phyloP scores from a whole-genome alignment of 2,113 vertebrate genomes.

The Phodopus roborovskii region DNA sequence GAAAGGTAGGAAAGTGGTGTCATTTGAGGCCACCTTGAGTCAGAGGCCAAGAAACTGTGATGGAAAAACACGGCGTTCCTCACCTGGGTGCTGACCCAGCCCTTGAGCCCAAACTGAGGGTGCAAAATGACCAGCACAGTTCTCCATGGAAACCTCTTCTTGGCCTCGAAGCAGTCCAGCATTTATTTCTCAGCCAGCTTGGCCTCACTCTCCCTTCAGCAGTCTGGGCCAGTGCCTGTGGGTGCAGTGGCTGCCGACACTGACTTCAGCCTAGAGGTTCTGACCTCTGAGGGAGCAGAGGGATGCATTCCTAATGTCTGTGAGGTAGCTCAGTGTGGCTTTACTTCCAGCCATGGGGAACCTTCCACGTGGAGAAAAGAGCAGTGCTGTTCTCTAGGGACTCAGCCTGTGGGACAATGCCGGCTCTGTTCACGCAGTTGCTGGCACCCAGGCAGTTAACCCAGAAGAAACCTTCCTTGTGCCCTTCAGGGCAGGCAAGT shows the following conservation, averaged over 20 bases:
- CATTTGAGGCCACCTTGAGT: constrained; percentile 8
- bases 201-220: no score
- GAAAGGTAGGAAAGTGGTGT: constrained; percentile 57
- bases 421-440: constrained; percentile 70
- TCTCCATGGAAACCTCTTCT: not conserved
- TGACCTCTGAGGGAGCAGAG: not conserved
- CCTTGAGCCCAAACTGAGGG: not conserved
- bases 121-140: not conserved
- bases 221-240: not conserved
- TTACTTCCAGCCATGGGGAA: constrained; percentile 37
- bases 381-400: constrained; percentile 72
- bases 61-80: constrained; percentile 65
- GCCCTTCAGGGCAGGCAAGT: constrained; percentile 71
- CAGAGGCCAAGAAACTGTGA: constrained; percentile 32
- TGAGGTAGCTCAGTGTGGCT: constrained; percentile 35
- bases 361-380: constrained; percentile 62
- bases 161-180: not conserved
- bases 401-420: constrained; percentile 80
- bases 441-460: constrained; percentile 82
- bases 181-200: not conserved
- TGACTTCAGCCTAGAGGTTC: not conserved
- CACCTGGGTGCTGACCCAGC: constrained; percentile 24
- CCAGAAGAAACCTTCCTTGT: constrained; percentile 70
- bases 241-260: not conserved
- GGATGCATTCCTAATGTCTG: not conserved